These are phyloP conservation scores for Urophycis tenuis DNA, from an alignment of 2,797 vertebrate genomes.

Conservation along the genomic window DNA sequence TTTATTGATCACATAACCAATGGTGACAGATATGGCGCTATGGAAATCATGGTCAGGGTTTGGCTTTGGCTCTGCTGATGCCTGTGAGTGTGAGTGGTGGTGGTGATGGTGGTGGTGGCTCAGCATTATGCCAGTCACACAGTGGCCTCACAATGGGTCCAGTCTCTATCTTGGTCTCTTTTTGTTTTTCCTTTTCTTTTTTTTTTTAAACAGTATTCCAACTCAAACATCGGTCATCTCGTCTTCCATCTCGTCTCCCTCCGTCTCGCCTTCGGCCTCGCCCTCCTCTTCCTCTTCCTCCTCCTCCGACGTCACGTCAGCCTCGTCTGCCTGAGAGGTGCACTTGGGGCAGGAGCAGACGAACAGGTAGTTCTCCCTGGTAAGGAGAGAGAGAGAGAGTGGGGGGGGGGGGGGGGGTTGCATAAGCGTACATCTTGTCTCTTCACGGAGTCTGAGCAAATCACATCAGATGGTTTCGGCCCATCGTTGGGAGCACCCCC, in stretches of 20 bases:
- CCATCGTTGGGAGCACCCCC: neutral
- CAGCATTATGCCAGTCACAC: slow-evolving; percentile 12
- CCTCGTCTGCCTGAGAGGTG: slow-evolving; percentile 81
- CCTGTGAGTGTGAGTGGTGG: neutral
- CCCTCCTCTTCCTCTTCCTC: slow-evolving; percentile 89
- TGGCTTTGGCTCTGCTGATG: neutral
- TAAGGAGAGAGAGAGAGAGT: slow-evolving; percentile 21
- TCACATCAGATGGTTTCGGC: neutral
- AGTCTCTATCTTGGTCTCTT: slow-evolving; percentile 32
- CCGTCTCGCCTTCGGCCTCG: slow-evolving; percentile 71
- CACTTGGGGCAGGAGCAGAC: slow-evolving; percentile 94
- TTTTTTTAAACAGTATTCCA: neutral
- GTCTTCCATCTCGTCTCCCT: slow-evolving; percentile 88
- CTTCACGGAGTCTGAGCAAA: neutral
- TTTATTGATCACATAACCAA: slow-evolving; percentile 3
- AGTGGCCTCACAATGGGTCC: slow-evolving; percentile 49
- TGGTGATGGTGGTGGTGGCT: neutral
- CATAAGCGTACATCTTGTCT: neutral
- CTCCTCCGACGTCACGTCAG: slow-evolving; percentile 89
- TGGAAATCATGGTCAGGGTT: neutral
- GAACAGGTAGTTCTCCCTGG: slow-evolving; percentile 97
- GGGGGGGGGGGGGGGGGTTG: neutral
- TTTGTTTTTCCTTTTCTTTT: slow-evolving; percentile 27
- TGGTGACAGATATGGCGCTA: neutral
- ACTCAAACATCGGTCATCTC: slow-evolving; percentile 98